Evolutionary conservation across 2,113 vertebrate species (phyloP), one percentile per base, ranked within the genome.

Genomic region (Dipodomys stephensi): DNA sequence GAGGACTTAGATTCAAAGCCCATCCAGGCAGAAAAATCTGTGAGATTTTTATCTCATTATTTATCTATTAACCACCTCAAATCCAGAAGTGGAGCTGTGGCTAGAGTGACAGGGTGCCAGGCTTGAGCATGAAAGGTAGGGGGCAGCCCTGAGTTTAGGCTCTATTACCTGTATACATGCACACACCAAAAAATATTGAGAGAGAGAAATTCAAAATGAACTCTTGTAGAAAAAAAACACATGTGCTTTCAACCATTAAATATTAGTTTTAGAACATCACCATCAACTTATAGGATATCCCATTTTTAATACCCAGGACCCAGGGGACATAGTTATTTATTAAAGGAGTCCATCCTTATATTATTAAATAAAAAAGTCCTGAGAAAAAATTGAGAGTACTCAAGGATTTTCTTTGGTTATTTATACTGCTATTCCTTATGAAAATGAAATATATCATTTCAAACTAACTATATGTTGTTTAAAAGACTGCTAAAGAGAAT

Each of bases 401-500:
- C 67, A 62, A 85, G 28, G 57, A 87, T 94, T 90, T 86, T 84
- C 94, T 97, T 96, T 96, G 22, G 28, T 90, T 94, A 64, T 81
- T 96, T 96, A 78, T 64, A 46, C 27, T 87, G 27, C 46, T 92
- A 77, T 49, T 62, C 53, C 82, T 95, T 87, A 46, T 60, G 28
- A 88, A 65, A 35, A 93, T 97, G 79, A 77, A 78, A 95, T 89
- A 67, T 49, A 83, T 94, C 88, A 94, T 95, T 97, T 92, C 64
- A 95, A 95, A 97, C 79, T 27, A 91, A 94, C 85, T 22, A 22
- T 46, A 92, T 71, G 72, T 80, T 94, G 91, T 95, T 93, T 93
- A 62, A 97, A 97, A 94, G 77, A 57, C 92, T 88, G 90, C 39
- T 83, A 94, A 80, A 79, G 49, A 94, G 92, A 97, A 95, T 60